Evolutionary conservation across 2,113 vertebrate genomes (phyloP).

Genomic region (Archocentrus centrarchus): DNA sequence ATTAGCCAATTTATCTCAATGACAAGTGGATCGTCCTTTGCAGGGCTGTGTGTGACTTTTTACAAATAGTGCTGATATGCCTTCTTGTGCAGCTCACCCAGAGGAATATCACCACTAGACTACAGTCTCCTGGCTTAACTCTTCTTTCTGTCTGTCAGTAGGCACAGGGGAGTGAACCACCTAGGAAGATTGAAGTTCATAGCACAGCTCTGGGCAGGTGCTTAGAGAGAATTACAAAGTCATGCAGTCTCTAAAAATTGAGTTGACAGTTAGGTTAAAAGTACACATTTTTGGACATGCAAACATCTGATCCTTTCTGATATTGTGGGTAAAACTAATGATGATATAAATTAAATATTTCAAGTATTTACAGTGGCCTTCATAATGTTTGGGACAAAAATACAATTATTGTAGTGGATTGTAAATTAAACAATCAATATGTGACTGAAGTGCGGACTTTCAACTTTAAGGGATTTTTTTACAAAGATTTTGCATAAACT

Average conservation of each 20-base stretch:
- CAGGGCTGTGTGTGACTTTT: conserved; percentile 70
- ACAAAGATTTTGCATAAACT: no score
- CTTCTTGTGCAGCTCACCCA: conserved; percentile 36
- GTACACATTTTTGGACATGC: background rate
- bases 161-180: background rate
- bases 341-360: background rate
- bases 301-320: background rate
- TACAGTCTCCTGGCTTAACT: conserved; percentile 47
- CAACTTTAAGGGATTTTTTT: no score
- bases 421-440: background rate
- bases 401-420: background rate
- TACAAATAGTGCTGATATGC: conserved; percentile 82
- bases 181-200: background rate
- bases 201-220: background rate
- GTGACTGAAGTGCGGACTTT: no score
- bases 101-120: conserved; percentile 30
- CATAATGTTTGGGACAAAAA: background rate
- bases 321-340: background rate
- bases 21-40: conserved; percentile 67
- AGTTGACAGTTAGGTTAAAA: background rate
- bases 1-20: conserved; percentile 73
- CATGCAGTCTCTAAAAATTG: background rate
- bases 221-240: background rate
- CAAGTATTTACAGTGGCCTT: background rate
- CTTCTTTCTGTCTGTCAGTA: conserved; percentile 43